These are phyloP conservation scores for Yponomeuta malinellus DNA, from an alignment of 2,888 invertebrate genomes.

Conservation along the genomic window DNA sequence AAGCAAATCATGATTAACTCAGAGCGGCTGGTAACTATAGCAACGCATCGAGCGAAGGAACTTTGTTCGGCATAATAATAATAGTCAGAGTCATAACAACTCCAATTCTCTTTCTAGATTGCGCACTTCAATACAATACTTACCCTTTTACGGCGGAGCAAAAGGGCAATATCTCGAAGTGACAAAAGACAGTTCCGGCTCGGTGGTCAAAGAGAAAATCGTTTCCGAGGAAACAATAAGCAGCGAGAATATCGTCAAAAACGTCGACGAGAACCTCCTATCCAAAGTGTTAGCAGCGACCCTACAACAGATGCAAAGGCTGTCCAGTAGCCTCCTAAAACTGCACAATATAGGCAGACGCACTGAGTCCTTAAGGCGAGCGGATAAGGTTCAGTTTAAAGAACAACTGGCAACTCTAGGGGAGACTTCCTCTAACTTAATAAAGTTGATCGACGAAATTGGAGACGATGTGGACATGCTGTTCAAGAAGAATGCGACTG, in stretches of 20 bases:
- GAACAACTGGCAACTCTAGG: conserved; percentile 73
- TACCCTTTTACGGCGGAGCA: conserved; percentile 84
- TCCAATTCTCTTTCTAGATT: conserved; percentile 5
- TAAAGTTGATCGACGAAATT: conserved; percentile 72
- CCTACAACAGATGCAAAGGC: conserved; percentile 73
- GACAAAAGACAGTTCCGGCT: conserved; percentile 69
- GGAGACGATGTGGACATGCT: conserved; percentile 67
- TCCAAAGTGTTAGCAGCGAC: conserved; percentile 68
- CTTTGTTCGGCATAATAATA: no score
- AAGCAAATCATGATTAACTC: no score
- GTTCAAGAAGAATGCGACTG: conserved; percentile 46
- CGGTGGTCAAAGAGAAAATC: conserved; percentile 63
- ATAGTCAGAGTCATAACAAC: not conserved
- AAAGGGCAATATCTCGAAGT: conserved; percentile 81
- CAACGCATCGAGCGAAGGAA: no score
- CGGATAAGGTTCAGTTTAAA: conserved; percentile 75
- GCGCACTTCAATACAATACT: conserved; percentile 43
- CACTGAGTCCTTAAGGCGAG: conserved; percentile 69
- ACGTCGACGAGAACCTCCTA: conserved; percentile 54
- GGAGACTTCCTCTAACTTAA: conserved; percentile 74
- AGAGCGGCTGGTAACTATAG: no score
- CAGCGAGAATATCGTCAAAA: conserved; percentile 55
- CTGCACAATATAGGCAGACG: conserved; percentile 78
- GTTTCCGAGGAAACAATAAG: conserved; percentile 62
- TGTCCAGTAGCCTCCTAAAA: conserved; percentile 75